phyloP scores from a whole-genome alignment of 2,888 invertebrate species.

The Archips xylosteana region DNA sequence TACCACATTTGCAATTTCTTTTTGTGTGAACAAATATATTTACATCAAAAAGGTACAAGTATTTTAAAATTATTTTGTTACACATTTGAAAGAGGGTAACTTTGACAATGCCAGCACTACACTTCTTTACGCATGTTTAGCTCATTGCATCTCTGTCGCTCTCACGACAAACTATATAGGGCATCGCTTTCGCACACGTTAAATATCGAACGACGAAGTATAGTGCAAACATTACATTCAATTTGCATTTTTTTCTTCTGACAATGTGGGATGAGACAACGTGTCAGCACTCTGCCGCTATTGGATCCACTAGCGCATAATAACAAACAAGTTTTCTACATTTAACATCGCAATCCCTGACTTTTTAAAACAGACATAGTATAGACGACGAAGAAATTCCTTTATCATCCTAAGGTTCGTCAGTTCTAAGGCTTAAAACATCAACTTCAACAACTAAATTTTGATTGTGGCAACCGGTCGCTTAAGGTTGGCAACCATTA shows the following conservation, averaged over 20 bases:
- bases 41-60: constrained; percentile 9
- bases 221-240: neutral
- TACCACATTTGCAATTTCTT: neutral
- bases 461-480: too few species aligned
- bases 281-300: neutral
- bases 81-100: constrained; percentile 1
- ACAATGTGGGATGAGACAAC: neutral
- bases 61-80: neutral
- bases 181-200: neutral
- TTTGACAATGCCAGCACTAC: neutral
- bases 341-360: neutral
- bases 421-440: too few species aligned
- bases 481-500: too few species aligned
- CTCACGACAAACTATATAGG: too few species aligned
- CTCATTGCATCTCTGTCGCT: constrained; percentile 1
- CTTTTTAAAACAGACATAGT: too few species aligned
- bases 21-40: neutral
- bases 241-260: neutral
- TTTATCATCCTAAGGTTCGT: too few species aligned
- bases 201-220: neutral
- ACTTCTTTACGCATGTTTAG: neutral
- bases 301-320: neutral
- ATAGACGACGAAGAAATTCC: too few species aligned
- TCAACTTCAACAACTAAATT: too few species aligned
- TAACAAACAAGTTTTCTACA: neutral